Base-by-base conservation (phyloP, 1,140 invertebrate genomes). In the Hylyphantes graminicola region DNA sequence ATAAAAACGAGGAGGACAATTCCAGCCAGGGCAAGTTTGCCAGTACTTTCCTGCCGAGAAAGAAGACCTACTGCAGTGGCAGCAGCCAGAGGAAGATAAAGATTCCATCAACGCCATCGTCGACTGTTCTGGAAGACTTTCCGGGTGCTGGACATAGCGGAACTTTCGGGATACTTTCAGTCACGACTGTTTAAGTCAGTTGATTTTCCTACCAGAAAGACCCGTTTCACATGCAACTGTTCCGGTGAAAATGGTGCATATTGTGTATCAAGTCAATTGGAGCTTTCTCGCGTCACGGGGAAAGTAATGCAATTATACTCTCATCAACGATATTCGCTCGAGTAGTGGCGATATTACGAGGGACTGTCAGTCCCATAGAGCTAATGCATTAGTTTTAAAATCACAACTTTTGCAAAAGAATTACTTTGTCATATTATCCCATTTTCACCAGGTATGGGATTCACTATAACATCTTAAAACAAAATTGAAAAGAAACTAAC, bases 1-100 rank as follows among this genome's bases (percentile, higher is more conserved):
- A 86, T 7, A 72, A 85, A 48, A 82, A 79, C 12, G 86, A 85
- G 55, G 86, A 86, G 61, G 81, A 84, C 11, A 64, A 76, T 68
- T 84, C 81, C 10, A 75, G 72, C 51, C 81, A 84, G 59, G 75
- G 82, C 4, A 85, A 85, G 57, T 63, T 63, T 11, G 48, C 21
- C 19, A 81, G 68, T 57, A 73, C 65, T 64, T 19, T 74, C 19
- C 10, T 51, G 12, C 15, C 19, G 11, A 53, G 63, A 17, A 67
- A 78, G 17, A 59, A 61, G 55, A 2, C 48, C 35, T 35, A 17
- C 19, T 48, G 35, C 51, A 15, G 53, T 35, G 35, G 35, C 51
- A 15, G 53, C 5, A 5, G 35, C 50, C 17, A n/a, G 82, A 51
- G 50, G 76, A 73, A 72, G 73, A 12, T 55, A 15, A 51, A 57